Percentiles rank a stretch among this genome's conserved stretches.
phyloP scores from a whole-genome alignment of 1,140 invertebrate species.

The Aphidius ervi region DNA sequence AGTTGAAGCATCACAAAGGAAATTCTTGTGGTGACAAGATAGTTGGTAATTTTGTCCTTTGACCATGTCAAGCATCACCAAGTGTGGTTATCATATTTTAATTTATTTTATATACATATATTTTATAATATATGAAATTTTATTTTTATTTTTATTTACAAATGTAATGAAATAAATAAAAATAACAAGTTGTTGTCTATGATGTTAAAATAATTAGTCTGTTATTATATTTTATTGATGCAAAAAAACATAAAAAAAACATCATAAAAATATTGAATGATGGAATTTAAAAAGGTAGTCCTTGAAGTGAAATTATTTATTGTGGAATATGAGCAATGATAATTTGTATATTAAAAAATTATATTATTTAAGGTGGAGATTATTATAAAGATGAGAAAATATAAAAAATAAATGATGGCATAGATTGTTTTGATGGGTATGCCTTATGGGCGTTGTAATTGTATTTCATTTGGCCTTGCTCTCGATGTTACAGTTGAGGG shows the following conservation, averaged over 20 bases:
- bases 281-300: constrained; percentile 1
- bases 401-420: too few species aligned
- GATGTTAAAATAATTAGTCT: too few species aligned
- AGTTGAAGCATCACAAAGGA: background rate
- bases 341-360: background rate
- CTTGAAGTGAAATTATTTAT: constrained; percentile 18
- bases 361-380: background rate
- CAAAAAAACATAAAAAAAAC: too few species aligned
- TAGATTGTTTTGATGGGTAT: background rate
- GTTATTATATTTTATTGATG: too few species aligned
- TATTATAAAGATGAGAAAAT: too few species aligned
- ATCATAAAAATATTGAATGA: background rate
- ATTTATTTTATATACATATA: too few species aligned
- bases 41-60: background rate
- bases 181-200: too few species aligned
- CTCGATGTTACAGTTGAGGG: constrained; percentile 36
- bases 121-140: too few species aligned
- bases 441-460: constrained; percentile 2
- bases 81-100: background rate
- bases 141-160: too few species aligned
- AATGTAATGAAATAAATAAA: too few species aligned
- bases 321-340: constrained; percentile 7
- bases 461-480: constrained; percentile 33
- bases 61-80: background rate
- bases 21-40: constrained; percentile 3